Conservation (phyloP, 2,113 vertebrate species). For the Phaethon lepturus region DNA sequence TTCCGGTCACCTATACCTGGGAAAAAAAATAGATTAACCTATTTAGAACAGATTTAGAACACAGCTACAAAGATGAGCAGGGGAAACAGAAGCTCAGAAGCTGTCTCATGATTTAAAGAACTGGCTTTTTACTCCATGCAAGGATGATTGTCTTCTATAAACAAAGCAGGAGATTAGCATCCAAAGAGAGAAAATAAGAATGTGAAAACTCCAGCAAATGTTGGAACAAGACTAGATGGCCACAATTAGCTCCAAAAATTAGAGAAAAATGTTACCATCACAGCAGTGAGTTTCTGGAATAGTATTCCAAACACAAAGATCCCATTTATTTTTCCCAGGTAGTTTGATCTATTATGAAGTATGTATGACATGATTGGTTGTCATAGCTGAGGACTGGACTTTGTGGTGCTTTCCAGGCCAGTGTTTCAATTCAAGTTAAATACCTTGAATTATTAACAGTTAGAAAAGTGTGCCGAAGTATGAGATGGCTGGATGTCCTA, state of each 20-base stretch:
- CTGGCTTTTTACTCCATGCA: background rate
- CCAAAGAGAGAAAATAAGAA: background rate
- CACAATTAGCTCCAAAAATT: background rate
- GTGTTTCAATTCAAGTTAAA: background rate
- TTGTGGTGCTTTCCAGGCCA: background rate
- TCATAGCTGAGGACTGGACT: background rate
- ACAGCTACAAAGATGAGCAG: background rate
- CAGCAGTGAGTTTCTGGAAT: background rate
- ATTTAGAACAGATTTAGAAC: background rate
- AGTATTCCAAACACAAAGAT: background rate
- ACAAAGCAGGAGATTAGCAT: background rate
- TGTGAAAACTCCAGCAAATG: background rate
- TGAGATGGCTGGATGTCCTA: background rate
- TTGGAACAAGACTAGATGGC: background rate
- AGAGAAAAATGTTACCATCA: background rate
- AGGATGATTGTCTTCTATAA: background rate
- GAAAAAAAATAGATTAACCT: background rate
- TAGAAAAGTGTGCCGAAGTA: background rate
- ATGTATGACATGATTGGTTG: background rate
- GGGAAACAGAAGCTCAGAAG: background rate
- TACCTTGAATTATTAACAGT: background rate
- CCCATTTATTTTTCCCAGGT: background rate
- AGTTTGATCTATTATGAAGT: background rate
- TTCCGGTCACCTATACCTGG: background rate
- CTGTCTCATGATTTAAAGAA: background rate